Conservation (phyloP, 2,113 vertebrate species). For the Lanius collurio region DNA sequence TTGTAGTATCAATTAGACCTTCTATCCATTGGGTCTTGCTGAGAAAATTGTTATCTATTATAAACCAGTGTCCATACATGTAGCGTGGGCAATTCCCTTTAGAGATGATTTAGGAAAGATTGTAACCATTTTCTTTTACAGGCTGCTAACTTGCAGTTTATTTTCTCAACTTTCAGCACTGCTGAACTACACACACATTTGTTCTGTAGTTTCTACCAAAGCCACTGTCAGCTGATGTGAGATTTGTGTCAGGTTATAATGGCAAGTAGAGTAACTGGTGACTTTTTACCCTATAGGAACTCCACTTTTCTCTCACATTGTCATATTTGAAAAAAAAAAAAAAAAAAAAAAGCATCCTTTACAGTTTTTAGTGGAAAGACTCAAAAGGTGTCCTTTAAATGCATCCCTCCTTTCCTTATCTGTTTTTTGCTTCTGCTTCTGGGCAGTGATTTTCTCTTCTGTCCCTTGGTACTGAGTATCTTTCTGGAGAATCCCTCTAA, state of each 20-base stretch:
- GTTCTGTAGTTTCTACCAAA: not conserved
- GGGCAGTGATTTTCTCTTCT: not conserved
- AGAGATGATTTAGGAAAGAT: not conserved
- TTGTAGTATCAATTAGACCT: slow-evolving; percentile 44
- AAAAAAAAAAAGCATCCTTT: no score
- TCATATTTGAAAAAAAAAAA: not conserved
- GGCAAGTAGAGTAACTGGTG: not conserved
- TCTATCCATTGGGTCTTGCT: not conserved
- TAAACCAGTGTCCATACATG: not conserved
- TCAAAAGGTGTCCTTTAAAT: not conserved
- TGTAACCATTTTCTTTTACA: not conserved
- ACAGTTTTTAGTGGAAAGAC: not conserved
- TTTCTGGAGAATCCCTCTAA: not conserved
- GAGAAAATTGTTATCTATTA: not conserved
- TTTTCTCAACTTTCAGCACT: not conserved
- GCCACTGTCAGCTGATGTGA: not conserved
- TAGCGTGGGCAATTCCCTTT: not conserved
- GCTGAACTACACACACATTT: not conserved
- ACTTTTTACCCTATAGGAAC: not conserved
- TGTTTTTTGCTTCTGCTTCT: not conserved
- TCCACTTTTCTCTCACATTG: not conserved
- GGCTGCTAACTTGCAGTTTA: not conserved
- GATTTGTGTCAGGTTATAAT: not conserved
- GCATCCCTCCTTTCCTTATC: not conserved
- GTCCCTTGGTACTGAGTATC: not conserved